phyloP scores from a whole-genome alignment of 2,113 vertebrate species.

The Alligator mississippiensis region DNA sequence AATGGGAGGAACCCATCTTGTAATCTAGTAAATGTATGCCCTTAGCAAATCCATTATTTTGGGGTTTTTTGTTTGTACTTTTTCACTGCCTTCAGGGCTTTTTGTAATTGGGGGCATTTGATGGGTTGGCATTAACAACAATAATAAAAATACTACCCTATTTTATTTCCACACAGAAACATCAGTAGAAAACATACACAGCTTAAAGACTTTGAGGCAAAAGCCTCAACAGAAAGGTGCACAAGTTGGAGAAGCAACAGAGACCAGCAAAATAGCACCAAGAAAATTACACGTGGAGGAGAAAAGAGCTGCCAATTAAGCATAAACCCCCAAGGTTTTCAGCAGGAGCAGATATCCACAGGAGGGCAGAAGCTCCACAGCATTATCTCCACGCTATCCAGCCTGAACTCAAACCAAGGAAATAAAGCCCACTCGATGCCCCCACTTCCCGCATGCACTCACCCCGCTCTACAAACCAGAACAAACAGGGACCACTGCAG shows the following conservation, averaged over 20 bases:
- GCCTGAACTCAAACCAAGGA: too few species aligned
- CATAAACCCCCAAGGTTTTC: background rate
- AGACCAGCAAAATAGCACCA: background rate
- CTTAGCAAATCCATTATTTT: too few species aligned
- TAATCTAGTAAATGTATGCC: too few species aligned
- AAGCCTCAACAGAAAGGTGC: background rate
- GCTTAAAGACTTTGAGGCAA: too few species aligned
- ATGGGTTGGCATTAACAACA: background rate
- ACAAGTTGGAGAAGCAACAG: background rate
- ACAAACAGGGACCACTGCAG: too few species aligned
- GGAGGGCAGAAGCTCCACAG: too few species aligned
- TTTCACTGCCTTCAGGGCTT: background rate
- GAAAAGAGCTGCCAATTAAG: background rate
- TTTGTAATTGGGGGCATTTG: background rate
- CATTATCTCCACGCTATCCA: too few species aligned
- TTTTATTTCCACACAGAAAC: background rate
- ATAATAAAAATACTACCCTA: background rate
- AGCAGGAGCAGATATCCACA: background rate
- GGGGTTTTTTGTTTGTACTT: background rate
- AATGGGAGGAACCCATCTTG: too few species aligned
- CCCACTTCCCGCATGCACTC: too few species aligned
- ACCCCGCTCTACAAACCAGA: too few species aligned
- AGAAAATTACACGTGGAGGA: background rate
- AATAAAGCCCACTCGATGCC: too few species aligned
- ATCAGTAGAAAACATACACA: background rate